Conservation (phyloP, 2,113 vertebrate species). For the Platysternon megacephalum region DNA sequence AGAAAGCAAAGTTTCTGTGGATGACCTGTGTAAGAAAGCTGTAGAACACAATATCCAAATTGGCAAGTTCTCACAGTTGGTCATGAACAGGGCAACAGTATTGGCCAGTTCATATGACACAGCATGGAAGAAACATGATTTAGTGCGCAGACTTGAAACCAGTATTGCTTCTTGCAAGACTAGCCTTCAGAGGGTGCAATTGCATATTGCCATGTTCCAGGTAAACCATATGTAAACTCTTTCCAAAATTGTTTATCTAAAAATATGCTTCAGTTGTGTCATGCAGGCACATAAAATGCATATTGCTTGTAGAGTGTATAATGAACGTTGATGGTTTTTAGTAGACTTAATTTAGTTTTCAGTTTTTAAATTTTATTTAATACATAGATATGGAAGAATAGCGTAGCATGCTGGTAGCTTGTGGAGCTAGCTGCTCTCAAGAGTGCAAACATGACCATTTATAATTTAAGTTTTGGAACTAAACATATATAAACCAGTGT, state of each 20-base stretch:
- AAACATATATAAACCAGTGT: background rate
- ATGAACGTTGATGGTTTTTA: background rate
- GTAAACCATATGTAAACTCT: conserved; percentile 51
- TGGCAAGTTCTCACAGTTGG: conserved; percentile 88
- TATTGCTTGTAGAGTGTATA: background rate
- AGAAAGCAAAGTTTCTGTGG: conserved; percentile 95
- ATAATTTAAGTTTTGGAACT: background rate
- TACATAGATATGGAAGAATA: background rate
- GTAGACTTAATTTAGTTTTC: background rate
- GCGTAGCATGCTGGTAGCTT: background rate
- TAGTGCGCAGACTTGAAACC: conserved; percentile 90
- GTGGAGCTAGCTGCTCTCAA: background rate
- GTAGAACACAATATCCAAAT: conserved; percentile 93
- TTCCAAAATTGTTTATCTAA: fast-evolving
- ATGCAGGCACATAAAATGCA: background rate
- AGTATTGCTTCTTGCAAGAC: conserved; percentile 93
- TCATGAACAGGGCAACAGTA: conserved; percentile 94
- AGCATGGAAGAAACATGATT: conserved; percentile 96
- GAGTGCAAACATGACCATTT: background rate
- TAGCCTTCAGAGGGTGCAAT: conserved; percentile 92
- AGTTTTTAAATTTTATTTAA: background rate
- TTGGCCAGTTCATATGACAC: conserved; percentile 95
- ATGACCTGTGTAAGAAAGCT: conserved; percentile 95
- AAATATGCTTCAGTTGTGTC: background rate
- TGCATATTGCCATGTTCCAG: conserved; percentile 98